These are phyloP conservation scores for Cyclina sinensis DNA, from an alignment of 1,140 invertebrate genomes.

Conservation along the genomic window DNA sequence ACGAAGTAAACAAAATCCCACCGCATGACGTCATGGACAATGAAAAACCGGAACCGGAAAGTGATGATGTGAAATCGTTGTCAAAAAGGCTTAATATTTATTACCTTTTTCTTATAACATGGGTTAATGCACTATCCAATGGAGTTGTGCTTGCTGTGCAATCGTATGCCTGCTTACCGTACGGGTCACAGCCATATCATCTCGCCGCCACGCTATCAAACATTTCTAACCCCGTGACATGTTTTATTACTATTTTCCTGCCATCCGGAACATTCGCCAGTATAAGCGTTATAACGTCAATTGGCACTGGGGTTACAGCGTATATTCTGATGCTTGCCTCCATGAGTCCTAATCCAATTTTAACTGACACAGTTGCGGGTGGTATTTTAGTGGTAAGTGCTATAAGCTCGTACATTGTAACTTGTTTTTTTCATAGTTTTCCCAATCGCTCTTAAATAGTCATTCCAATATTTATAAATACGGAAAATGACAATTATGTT, in stretches of 20 bases:
- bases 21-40: too few species aligned
- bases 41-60: slow-evolving; percentile 18
- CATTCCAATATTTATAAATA: too few species aligned
- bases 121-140: slow-evolving; percentile 86
- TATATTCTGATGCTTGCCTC: slow-evolving; percentile 92
- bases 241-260: slow-evolving; percentile 93
- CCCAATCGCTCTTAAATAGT: too few species aligned
- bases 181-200: slow-evolving; percentile 93
- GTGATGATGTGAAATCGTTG: slow-evolving; percentile 26
- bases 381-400: slow-evolving; percentile 91
- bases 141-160: slow-evolving; percentile 94
- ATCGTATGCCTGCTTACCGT: slow-evolving; percentile 95
- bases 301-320: slow-evolving; percentile 88
- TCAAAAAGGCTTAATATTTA: slow-evolving; percentile 53
- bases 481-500: too few species aligned
- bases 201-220: slow-evolving; percentile 92
- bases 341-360: slow-evolving; percentile 92
- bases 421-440: too few species aligned
- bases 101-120: slow-evolving; percentile 78
- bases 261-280: slow-evolving; percentile 88
- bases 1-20: slow-evolving; percentile 9
- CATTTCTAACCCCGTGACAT: slow-evolving; percentile 95
- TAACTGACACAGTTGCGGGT: slow-evolving; percentile 89
- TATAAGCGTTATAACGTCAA: slow-evolving; percentile 88
- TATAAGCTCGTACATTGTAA: too few species aligned